These are phyloP conservation scores for Pangasianodon gigas DNA, from an alignment of 2,113 vertebrate species.

Conservation along the genomic window DNA sequence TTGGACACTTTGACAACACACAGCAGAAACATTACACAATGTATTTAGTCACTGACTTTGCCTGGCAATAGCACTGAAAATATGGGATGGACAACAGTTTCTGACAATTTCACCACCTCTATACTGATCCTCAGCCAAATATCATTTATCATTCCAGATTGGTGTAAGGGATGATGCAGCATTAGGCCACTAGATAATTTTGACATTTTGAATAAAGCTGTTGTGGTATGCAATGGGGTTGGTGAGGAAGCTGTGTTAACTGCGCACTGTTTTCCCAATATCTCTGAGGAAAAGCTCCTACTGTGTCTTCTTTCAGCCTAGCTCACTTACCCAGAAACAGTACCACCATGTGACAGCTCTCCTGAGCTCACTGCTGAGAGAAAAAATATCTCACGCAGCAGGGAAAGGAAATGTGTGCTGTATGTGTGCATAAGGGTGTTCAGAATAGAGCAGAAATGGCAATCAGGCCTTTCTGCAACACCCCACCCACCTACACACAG, in stretches of 20 bases:
- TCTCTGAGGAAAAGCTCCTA: not conserved
- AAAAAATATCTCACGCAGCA: constrained; percentile 40
- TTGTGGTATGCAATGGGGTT: not conserved
- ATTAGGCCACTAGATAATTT: not conserved
- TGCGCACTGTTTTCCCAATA: not conserved
- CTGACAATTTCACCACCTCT: not conserved
- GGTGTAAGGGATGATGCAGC: not conserved
- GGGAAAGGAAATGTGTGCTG: constrained; percentile 35
- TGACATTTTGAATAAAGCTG: constrained; percentile 11
- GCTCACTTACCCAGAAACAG: constrained; percentile 10
- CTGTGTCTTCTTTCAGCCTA: not conserved
- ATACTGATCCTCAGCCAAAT: constrained; percentile 3
- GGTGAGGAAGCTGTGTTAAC: constrained; percentile 18
- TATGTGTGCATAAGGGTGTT: not conserved
- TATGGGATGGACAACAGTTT: not conserved
- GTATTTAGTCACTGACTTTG: not conserved
- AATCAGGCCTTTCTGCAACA: constrained; percentile 25
- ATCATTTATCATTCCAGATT: not conserved
- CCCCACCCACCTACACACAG: not conserved
- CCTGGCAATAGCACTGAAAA: not conserved
- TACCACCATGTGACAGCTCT: constrained; percentile 50
- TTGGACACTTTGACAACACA: constrained; percentile 22
- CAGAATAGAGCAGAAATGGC: constrained; percentile 14
- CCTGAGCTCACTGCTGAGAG: constrained; percentile 47
- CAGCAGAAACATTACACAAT: not conserved